Evolutionary conservation across 2,113 vertebrate species (phyloP).

Genomic region (Cyprinodon brontotheroides): DNA sequence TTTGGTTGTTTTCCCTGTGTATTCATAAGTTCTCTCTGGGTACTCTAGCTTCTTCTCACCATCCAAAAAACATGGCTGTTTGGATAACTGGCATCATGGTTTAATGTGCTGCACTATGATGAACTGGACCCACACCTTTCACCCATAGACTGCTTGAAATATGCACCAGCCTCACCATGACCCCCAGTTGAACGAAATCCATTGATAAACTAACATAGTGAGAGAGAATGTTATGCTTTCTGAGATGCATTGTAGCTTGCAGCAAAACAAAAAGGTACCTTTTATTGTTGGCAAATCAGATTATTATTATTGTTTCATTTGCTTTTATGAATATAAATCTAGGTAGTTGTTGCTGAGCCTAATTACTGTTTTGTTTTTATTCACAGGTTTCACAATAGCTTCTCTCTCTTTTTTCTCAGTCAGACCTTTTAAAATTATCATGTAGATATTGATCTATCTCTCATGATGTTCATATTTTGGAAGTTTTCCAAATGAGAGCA

Average conservation of each 20-base stretch:
- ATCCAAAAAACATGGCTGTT: no score
- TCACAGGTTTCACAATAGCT: neutral
- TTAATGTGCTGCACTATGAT: no score
- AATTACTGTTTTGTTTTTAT: neutral
- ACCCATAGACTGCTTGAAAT: no score
- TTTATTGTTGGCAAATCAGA: neutral
- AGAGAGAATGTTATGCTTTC: neutral
- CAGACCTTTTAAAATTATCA: neutral
- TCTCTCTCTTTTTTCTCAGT: neutral
- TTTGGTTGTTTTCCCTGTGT: no score
- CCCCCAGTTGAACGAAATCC: neutral
- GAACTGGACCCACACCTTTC: no score
- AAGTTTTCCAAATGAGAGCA: slow-evolving; percentile 50
- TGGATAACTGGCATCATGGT: no score
- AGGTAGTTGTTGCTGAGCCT: neutral
- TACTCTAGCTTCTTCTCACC: no score
- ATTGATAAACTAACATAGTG: neutral
- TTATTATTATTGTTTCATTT: neutral
- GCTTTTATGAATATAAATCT: neutral
- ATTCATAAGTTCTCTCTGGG: no score
- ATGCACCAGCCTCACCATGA: no score
- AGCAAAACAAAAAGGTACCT: neutral
- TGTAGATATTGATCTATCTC: slow-evolving; percentile 32
- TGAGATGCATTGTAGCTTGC: neutral
- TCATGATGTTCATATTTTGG: slow-evolving; percentile 48